A percentile compares a stretch with the other conserved stretches of the same genome.
These are phyloP conservation scores for Thecocarcelia acutangulata DNA, from an alignment of 2,888 invertebrate genomes.

Conservation along the genomic window DNA sequence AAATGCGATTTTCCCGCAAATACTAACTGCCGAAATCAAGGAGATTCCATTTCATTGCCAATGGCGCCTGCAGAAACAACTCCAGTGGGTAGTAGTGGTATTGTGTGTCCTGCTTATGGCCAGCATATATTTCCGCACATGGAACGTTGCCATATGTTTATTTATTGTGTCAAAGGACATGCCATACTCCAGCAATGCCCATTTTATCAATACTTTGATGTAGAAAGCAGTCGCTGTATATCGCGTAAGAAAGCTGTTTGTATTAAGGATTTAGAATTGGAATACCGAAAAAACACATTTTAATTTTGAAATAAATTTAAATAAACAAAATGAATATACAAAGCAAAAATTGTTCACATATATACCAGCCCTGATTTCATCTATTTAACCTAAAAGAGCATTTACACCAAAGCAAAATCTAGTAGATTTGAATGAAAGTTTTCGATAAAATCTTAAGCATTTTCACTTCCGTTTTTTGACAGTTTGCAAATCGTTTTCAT, in stretches of 20 bases:
- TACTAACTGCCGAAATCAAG: conserved; percentile 73
- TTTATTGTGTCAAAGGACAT: conserved; percentile 79
- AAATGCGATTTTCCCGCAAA: conserved; percentile 79
- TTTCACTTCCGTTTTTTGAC: too few relatives aligned
- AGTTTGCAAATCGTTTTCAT: too few relatives aligned
- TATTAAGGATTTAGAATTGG: conserved; percentile 74
- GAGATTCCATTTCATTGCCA: background rate
- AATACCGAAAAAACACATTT: conserved; percentile 67
- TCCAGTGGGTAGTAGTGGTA: conserved; percentile 31
- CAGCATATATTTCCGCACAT: conserved; percentile 79
- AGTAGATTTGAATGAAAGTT: too few relatives aligned
- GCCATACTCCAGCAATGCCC: conserved; percentile 80
- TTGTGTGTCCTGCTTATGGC: conserved; percentile 76
- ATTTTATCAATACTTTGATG: conserved; percentile 79
- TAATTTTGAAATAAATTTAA: conserved; percentile 14
- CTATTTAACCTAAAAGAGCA: too few relatives aligned
- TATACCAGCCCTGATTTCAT: too few relatives aligned
- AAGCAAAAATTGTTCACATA: too few relatives aligned
- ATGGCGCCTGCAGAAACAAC: conserved; percentile 3
- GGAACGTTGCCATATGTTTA: conserved; percentile 78
- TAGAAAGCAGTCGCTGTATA: conserved; percentile 75
- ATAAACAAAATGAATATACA: background rate
- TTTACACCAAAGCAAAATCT: too few relatives aligned
- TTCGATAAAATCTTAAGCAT: too few relatives aligned
- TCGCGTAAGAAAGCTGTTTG: conserved; percentile 77